Base-by-base conservation (phyloP, 2,888 invertebrate species). In the Cephonodes hylas region DNA sequence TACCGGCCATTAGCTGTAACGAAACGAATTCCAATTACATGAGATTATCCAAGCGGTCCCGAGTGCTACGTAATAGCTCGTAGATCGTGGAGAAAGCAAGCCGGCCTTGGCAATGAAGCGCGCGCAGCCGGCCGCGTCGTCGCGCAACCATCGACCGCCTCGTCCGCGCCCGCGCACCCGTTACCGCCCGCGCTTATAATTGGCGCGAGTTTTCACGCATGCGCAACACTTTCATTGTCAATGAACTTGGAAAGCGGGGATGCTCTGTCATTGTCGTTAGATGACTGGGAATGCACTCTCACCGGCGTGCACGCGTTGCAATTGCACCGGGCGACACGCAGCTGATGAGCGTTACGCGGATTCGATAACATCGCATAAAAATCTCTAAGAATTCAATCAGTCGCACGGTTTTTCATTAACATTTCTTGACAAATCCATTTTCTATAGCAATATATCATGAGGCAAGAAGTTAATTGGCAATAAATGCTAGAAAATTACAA, bases 171-270 rank as follows among this genome's bases (percentile, higher is more conserved):
- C 61, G 62, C 62, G 59, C 64, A 58, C 62, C 53, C 66, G 62
- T 44, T 62, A 44, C 63, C 66, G 58, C 68, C 70, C 64, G 72
- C 74, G 74, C 74, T 76, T 73, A 68, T 85, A 87, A 85, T 86
- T 84, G 84, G 80, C 83, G 83, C 84, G 81, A 87, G 86, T 88
- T 91, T 90, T 88, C 91, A 91, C 89, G 88, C 87, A 85, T 82
- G 83, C 83, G 79, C 84, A 79, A 82, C 84, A 91, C 91, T 92
- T 90, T 92, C 91, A 80, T 91, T 91, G 91, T 88, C 91, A 91
- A 85, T 91, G 91, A 92, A 91, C 91, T 91, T 91, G 88, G 89
- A 91, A 91, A 92, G 91, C 90, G 87, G 86, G 84, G 89, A 86
- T 88, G 87, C 80, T 83, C 88, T 81, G 85, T 88, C 88, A 88